Conservation (phyloP, 2,888 invertebrate genomes). For the Hecatera dysodea region DNA sequence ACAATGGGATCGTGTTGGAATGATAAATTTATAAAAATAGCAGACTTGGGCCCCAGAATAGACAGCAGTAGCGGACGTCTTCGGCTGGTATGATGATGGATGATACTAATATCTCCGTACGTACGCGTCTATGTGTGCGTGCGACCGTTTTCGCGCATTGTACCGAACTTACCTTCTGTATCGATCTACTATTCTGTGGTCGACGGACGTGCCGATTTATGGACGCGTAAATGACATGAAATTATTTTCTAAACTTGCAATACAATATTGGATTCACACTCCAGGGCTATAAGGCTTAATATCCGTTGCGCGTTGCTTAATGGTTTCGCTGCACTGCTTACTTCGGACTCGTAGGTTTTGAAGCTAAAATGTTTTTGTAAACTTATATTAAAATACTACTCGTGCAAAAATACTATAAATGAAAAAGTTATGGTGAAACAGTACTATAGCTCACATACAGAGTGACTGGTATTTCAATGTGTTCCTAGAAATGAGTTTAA, state of each 20-base stretch:
- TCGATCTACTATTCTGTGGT: no score
- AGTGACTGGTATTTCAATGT: no score
- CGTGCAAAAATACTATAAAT: background rate
- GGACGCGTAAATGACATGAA: background rate
- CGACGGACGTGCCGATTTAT: no score
- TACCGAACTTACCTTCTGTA: no score
- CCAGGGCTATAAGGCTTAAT: background rate
- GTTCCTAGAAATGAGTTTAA: no score
- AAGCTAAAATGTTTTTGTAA: slow-evolving; percentile 13
- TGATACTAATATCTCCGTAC: no score
- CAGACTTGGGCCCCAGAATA: no score
- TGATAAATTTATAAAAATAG: no score
- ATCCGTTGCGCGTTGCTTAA: background rate
- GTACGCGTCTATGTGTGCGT: no score
- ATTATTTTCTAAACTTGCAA: background rate
- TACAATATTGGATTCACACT: background rate
- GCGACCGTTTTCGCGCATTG: background rate
- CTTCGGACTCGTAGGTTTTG: background rate
- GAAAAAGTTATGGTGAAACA: background rate
- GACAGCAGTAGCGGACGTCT: no score
- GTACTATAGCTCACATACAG: background rate
- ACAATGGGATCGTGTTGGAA: no score
- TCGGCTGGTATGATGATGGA: no score
- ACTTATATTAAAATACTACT: background rate
- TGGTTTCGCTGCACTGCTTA: background rate